Base-by-base conservation (phyloP, 1,140 invertebrate genomes). In the Onthophagus taurus region DNA sequence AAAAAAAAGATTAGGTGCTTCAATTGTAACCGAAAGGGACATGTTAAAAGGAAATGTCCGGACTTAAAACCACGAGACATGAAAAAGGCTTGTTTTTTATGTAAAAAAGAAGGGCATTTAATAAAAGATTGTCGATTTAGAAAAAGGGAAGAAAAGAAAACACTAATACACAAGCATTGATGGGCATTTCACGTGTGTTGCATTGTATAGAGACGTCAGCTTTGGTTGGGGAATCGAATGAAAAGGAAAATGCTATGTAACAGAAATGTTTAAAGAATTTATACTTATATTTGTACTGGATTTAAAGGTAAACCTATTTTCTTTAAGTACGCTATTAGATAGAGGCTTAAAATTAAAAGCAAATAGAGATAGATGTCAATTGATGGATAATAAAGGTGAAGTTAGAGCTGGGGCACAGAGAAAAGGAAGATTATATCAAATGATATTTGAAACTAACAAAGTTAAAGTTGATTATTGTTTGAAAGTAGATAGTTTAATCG, bases 291-390 rank as follows among this genome's bases (percentile, higher is more conserved):
- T 49, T 45, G 56, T 65, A 17, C 64, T 64, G 0, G 53, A 63
- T 45, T 36, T 68, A 8, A 54, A 61, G 30, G 57, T 45, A 7
- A 66, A 63, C 34, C 44, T 68, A 26, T 59, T 68, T 14, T 67
- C 64, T 1, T 55, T 60, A 4, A 60, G 55, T 30, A 31, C 49
- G 4, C 54, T 45, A 0, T 46, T 56, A 6, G 54, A 61, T 16
- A 53, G 48, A 42, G 62, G 61, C 20, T 56, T 53, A 1, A 34
- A 29, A 8, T 36, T 60, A 12, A 11, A 47, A 55, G 58, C 57
- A 43, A 48, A 58, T 53, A 34, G 17, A 47, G 21, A 58, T 46
- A 54, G 37, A 55, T 52, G 31, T 53, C 18, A 57, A 31, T 19
- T 44, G 7, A n/a, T 58, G 0, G 53, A 57, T 31, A 30, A 50